A percentile compares a stretch with the other conserved stretches of the same genome.
Evolutionary conservation across 2,888 invertebrate genomes (phyloP).

Genomic region (Cyaniris semiargus): DNA sequence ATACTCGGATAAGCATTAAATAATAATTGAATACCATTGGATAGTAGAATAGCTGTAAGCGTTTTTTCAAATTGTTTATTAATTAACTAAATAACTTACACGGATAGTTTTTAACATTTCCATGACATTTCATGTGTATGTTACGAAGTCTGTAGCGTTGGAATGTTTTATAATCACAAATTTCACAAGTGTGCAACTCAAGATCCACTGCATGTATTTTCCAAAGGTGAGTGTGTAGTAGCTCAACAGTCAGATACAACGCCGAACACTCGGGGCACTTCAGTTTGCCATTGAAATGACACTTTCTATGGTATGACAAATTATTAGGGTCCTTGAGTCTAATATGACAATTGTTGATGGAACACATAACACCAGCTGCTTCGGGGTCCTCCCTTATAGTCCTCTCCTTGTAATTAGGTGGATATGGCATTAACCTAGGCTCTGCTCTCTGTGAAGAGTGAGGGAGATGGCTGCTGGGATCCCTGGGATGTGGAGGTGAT

Average conservation of each 20-base stretch:
- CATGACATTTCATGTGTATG: constrained; percentile 88
- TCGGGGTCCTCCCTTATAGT: constrained; percentile 44
- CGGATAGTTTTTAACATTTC: constrained; percentile 80
- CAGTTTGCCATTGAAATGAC: constrained; percentile 76
- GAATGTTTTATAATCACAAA: constrained; percentile 87
- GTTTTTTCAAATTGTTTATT: neutral
- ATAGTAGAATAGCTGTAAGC: neutral
- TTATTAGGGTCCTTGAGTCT: constrained; percentile 80
- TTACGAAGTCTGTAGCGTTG: constrained; percentile 85
- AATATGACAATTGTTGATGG: constrained; percentile 77
- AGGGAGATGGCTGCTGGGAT: constrained; percentile 41
- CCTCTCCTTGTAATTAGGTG: constrained; percentile 41
- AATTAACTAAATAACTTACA: constrained; percentile 60
- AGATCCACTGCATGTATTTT: constrained; percentile 87
- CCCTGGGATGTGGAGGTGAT: constrained; percentile 46
- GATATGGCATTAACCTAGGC: constrained; percentile 37
- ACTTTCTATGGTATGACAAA: constrained; percentile 83
- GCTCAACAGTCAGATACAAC: constrained; percentile 81
- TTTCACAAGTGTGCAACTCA: constrained; percentile 88
- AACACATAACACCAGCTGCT: constrained; percentile 68
- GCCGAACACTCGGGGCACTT: constrained; percentile 85
- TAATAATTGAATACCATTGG: neutral
- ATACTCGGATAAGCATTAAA: neutral
- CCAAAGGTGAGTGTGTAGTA: constrained; percentile 90
- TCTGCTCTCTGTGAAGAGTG: constrained; percentile 50